Conservation (phyloP, 2,888 invertebrate genomes). For the Heteropelma amictum region DNA sequence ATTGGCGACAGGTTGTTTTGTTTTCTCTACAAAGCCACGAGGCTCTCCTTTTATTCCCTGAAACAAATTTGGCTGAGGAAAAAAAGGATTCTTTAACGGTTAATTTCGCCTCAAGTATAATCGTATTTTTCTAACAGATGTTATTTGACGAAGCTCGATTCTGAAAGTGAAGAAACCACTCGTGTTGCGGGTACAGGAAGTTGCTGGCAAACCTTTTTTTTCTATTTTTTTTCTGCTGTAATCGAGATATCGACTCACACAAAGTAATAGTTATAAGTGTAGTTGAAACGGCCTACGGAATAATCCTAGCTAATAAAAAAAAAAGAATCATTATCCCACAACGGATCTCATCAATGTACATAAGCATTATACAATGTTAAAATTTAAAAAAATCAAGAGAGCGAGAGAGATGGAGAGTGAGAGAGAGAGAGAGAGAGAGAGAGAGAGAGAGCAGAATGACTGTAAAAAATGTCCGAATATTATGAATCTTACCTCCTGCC, state of each 20-base stretch:
- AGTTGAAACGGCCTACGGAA: slow-evolving; percentile 65
- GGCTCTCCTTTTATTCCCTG: no score
- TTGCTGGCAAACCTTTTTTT: background rate
- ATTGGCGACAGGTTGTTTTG: no score
- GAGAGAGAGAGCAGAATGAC: background rate
- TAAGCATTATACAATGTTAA: slow-evolving; percentile 1
- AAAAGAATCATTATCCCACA: slow-evolving; percentile 29
- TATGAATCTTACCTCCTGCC: slow-evolving; percentile 31
- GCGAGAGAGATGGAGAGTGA: background rate
- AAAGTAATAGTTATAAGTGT: slow-evolving; percentile 55
- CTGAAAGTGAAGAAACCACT: background rate
- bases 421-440: background rate
- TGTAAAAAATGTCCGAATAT: slow-evolving; percentile 1
- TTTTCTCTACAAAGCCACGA: no score
- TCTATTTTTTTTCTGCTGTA: background rate
- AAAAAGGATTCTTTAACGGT: no score
- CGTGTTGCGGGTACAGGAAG: background rate
- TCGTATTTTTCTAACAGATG: background rate
- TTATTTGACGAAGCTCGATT: background rate
- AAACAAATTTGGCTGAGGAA: no score
- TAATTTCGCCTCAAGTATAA: background rate
- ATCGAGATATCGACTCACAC: slow-evolving; percentile 21
- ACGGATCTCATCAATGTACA: slow-evolving; percentile 29
- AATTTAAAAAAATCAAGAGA: background rate
- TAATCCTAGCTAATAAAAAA: slow-evolving; percentile 57